phyloP scores from a whole-genome alignment of 2,113 vertebrate genomes.

The Pelusios castaneus region DNA sequence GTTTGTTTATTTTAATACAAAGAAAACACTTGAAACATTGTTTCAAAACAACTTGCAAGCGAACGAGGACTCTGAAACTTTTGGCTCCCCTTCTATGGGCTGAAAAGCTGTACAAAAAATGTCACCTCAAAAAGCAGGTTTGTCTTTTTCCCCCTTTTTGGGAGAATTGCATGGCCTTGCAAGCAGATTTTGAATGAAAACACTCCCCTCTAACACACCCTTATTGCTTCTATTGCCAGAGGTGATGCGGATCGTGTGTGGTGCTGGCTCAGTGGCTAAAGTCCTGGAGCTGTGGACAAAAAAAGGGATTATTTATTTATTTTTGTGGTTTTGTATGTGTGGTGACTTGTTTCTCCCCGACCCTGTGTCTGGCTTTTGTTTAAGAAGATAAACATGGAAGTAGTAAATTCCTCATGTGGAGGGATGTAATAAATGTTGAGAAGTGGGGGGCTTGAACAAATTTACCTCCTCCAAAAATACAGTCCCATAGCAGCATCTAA shows the following conservation, averaged over 20 bases:
- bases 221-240: background rate
- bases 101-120: background rate
- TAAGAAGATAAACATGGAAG: background rate
- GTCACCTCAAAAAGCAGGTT: background rate
- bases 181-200: background rate
- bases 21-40: background rate
- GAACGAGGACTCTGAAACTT: background rate
- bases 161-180: too few relatives aligned
- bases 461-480: background rate
- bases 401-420: accelerated
- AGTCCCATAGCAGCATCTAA: too few relatives aligned
- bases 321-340: background rate
- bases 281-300: background rate
- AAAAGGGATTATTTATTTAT: background rate
- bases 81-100: background rate
- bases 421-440: background rate
- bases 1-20: slow-evolving; percentile 3
- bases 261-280: background rate
- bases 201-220: background rate
- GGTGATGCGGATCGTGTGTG: background rate
- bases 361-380: background rate
- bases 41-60: background rate
- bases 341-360: background rate
- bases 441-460: background rate
- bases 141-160: background rate